phyloP scores from a whole-genome alignment of 2,113 vertebrate species.

The Argyrosomus japonicus region DNA sequence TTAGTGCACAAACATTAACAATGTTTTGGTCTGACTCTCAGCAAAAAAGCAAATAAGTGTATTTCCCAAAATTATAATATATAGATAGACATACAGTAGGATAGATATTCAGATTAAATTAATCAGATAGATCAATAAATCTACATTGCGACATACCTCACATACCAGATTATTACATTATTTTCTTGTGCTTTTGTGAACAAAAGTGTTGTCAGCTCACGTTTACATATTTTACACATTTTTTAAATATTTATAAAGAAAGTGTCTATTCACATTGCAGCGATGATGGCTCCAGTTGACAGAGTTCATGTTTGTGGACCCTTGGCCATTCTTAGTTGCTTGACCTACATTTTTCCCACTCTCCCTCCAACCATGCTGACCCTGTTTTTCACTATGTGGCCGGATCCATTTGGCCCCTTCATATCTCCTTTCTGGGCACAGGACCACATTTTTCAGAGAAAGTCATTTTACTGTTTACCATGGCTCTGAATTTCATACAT shows the following conservation, averaged over 20 bases:
- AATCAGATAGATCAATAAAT: too few relatives aligned
- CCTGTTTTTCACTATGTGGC: constrained; percentile 80
- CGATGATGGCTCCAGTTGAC: constrained; percentile 55
- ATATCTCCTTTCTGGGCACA: constrained; percentile 64
- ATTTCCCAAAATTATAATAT: background rate
- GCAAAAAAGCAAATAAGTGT: background rate
- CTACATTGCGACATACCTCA: too few relatives aligned
- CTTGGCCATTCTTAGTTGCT: constrained; percentile 63
- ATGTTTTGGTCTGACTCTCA: background rate
- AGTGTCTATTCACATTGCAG: constrained; percentile 26
- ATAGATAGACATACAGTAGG: too few relatives aligned
- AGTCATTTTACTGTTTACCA: constrained; percentile 76
- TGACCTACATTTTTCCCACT: constrained; percentile 82
- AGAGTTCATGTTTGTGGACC: constrained; percentile 72
- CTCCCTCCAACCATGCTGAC: constrained; percentile 60
- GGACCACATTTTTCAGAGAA: constrained; percentile 59
- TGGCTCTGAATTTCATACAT: constrained; percentile 55
- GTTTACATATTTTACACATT: background rate
- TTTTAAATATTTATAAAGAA: constrained; percentile 36
- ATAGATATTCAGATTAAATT: too few relatives aligned
- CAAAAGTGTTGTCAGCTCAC: background rate
- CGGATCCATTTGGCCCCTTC: constrained; percentile 67
- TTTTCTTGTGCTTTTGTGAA: too few relatives aligned
- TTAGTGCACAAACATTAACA: background rate
- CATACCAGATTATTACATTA: too few relatives aligned